Conservation (phyloP, 92 coral and sea anemone genomes). For the Metridium senile region DNA sequence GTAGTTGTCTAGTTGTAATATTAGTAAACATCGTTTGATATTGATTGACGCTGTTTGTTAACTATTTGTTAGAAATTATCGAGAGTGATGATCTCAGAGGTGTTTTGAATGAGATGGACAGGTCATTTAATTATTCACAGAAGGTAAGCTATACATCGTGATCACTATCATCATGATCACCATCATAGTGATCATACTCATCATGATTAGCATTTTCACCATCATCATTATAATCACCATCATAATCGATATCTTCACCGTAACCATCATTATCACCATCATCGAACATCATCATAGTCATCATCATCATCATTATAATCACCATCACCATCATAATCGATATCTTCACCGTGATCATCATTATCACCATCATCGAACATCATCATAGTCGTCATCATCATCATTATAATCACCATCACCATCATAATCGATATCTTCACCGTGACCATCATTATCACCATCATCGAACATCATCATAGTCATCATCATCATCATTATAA, state of each 20-base stretch:
- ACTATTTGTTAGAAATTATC: conserved; percentile 57
- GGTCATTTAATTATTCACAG: conserved; percentile 94
- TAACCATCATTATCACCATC: not conserved
- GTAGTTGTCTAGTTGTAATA: no score
- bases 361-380: not conserved
- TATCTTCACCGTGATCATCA: not conserved
- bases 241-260: not conserved
- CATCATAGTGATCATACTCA: not conserved
- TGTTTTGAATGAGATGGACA: conserved; percentile 88
- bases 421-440: not conserved
- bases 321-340: not conserved
- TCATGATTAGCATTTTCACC: not conserved
- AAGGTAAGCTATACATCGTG: conserved; percentile 54
- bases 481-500: not conserved
- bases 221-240: not conserved
- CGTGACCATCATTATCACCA: not conserved
- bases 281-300: not conserved
- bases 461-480: not conserved
- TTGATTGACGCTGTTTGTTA: not conserved
- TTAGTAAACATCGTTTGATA: not conserved
- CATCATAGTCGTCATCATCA: not conserved
- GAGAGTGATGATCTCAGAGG: conserved; percentile 92
- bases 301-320: not conserved
- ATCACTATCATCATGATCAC: not conserved
- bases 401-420: not conserved